Evolutionary conservation across 2,797 vertebrate genomes (phyloP), one percentile per base, ranked within the genome.

Genomic region (Heterohyrax brucei): DNA sequence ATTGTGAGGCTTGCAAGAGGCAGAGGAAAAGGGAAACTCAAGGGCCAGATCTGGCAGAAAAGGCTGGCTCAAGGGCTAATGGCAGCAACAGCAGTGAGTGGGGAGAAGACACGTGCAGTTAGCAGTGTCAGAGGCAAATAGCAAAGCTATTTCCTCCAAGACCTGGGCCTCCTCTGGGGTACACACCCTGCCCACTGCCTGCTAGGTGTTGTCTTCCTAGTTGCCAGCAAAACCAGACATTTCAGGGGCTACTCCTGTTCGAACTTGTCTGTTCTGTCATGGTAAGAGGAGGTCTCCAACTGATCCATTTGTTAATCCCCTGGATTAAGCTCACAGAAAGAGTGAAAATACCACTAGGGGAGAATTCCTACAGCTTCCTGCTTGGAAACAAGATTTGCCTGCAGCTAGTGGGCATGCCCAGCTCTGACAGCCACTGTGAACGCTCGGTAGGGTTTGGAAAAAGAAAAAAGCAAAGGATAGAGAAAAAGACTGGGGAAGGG

Each of bases 301-400:
- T 93, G 96, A 97, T 87, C 95, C 92, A 89, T 96, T 93, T 96
- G 97, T 95, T 97, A 97, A 98, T 96, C 97, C 91, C 81, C 89
- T 72, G 86, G 96, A 97, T 98, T 97, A 97, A 76, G 76, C 50
- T 78, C 91, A n/a, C 66, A 94, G 78, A 96, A 95, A 97, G 96
- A 97, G 85, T 66, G 66, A 96, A 97, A 97, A 96, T 86, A 82
- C 95, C 82, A 93, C 92, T 88, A 90, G 93, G 94, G 53, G 85
- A 96, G 95, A 94, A 93, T 96, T 97, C 94, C 94, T 96, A 88
- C 62, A 94, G 96, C 82, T 96, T 96, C 93, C 97, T 97, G 94
- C 84, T 93, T 87, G 87, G 93, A 93, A 97, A 96, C 87, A 96
- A 97, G 94, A 89, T 94, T 97, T 76, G 95, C 97, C 96, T 94